A percentile compares a stretch with the other conserved stretches of the same genome.
These are phyloP conservation scores for Cryptocheilus praepositus DNA, from an alignment of 2,888 invertebrate genomes.

Conservation along the genomic window DNA sequence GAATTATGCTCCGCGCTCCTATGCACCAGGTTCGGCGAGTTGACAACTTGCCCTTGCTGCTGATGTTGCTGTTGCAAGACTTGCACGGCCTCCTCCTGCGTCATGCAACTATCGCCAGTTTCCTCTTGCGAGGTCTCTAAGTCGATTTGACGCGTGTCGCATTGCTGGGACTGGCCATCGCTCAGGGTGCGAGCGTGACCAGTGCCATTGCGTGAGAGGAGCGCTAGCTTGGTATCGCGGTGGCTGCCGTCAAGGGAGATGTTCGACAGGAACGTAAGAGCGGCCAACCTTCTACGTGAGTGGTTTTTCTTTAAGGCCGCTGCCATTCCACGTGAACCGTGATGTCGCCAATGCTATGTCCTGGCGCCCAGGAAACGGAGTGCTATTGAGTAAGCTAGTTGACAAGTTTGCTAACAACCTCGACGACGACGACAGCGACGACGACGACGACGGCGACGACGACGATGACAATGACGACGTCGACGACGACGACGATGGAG, in stretches of 20 bases:
- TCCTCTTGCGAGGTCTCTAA: conserved; percentile 63
- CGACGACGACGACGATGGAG: conserved; percentile 1
- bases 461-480: no score
- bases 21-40: conserved; percentile 46
- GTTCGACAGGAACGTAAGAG: conserved; percentile 94
- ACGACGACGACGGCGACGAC: conserved; percentile 38
- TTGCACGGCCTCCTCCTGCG: conserved; percentile 28
- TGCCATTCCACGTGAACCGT: conserved; percentile 74
- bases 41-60: conserved; percentile 29
- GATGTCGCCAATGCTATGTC: conserved; percentile 28
- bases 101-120: conserved; percentile 65
- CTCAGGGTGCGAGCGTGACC: conserved; percentile 50
- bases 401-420: neutral
- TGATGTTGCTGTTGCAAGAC: conserved; percentile 19
- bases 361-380: conserved; percentile 34
- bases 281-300: conserved; percentile 91
- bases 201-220: conserved; percentile 69
- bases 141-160: conserved; percentile 46
- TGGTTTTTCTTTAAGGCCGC: conserved; percentile 78
- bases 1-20: conserved; percentile 75
- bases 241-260: conserved; percentile 95
- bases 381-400: conserved; percentile 29
- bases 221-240: conserved; percentile 81
- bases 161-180: conserved; percentile 52
- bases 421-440: conserved; percentile 26